Evolutionary conservation across 2,888 invertebrate species (phyloP), one percentile per base, ranked within the genome.

Genomic region (Drosophila kuntzei): DNA sequence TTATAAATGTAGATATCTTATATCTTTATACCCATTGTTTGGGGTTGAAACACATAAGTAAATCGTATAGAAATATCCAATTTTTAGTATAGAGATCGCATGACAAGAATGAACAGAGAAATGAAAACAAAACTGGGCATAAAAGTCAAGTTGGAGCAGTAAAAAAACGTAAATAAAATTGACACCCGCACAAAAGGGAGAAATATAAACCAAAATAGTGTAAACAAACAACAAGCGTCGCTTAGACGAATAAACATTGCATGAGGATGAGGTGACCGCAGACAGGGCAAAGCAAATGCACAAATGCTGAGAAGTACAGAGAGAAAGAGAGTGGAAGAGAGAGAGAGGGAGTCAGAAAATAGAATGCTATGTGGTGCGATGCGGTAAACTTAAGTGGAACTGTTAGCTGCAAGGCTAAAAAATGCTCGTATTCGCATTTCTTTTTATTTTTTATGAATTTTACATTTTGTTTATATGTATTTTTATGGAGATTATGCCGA

Each of bases 161-260:
- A 76, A 74, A 74, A 67, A 62, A 78, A 71, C n/a, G 60, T 65
- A 76, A 80, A 79, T 79, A 81, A 81, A 79, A 74, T 76, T 74
- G 78, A 82, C 83, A 80, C 79, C 71, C 67, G 60, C 66, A 58
- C 61, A 81, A 80, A 36, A 74, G 68, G 73, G 50, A 74, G 36
- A 62, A 62, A 69, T 61, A 80, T 70, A 84, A 84, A 72, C 61
- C 50, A 39, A 67, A 71, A 76, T 54, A 64, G 64, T 69, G 63
- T 61, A 79, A 79, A 71, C 68, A 79, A 68, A 68, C 76, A 76
- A 66, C 55, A 69, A 74, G 53, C 74, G 68, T 54, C 66, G 85
- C 76, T 83, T 79, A 71, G 81, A 54, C 67, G 84, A 82, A 82
- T 80, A 82, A 87, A 87, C 81, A 87, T 61, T 64, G 64, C 66